A percentile compares a stretch with the other conserved stretches of the same genome.
These are phyloP conservation scores for Dendrolimus houi DNA, from an alignment of 2,888 invertebrate species.

Conservation along the genomic window DNA sequence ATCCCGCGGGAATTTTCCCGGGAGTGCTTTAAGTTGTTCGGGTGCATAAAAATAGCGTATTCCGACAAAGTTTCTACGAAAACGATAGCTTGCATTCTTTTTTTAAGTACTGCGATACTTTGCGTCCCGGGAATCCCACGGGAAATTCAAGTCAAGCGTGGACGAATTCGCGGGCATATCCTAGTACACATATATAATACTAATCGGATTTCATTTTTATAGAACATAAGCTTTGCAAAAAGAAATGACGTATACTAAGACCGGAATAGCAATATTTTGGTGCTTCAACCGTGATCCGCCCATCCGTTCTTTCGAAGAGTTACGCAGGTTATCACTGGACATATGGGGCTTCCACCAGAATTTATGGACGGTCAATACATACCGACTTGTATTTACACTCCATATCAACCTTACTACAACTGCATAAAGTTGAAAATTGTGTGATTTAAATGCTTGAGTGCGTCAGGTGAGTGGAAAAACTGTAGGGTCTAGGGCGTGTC, in stretches of 20 bases:
- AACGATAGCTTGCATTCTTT: too few relatives aligned
- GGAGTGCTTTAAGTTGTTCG: too few relatives aligned
- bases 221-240: not conserved
- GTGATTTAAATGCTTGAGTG: not conserved
- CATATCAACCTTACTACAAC: slow-evolving; percentile 3
- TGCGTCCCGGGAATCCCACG: too few relatives aligned
- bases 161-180: too few relatives aligned
- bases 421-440: slow-evolving; percentile 6
- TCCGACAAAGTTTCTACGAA: too few relatives aligned
- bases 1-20: too few relatives aligned
- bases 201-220: too few relatives aligned
- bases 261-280: slow-evolving; percentile 21
- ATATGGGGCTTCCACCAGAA: slow-evolving; percentile 39
- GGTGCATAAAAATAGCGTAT: too few relatives aligned
- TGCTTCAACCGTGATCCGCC: slow-evolving; percentile 21
- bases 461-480: not conserved
- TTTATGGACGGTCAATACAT: slow-evolving; percentile 43
- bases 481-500: not conserved
- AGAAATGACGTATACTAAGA: slow-evolving; percentile 2
- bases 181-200: too few relatives aligned
- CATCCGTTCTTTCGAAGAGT: slow-evolving; percentile 37
- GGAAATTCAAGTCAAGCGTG: too few relatives aligned
- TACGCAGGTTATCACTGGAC: slow-evolving; percentile 45
- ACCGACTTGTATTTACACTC: slow-evolving; percentile 7
- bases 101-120: too few relatives aligned